Evolutionary conservation across 2,113 vertebrate genomes (phyloP), one percentile per base, ranked within the genome.

Genomic region (Sisor rabdophorus): DNA sequence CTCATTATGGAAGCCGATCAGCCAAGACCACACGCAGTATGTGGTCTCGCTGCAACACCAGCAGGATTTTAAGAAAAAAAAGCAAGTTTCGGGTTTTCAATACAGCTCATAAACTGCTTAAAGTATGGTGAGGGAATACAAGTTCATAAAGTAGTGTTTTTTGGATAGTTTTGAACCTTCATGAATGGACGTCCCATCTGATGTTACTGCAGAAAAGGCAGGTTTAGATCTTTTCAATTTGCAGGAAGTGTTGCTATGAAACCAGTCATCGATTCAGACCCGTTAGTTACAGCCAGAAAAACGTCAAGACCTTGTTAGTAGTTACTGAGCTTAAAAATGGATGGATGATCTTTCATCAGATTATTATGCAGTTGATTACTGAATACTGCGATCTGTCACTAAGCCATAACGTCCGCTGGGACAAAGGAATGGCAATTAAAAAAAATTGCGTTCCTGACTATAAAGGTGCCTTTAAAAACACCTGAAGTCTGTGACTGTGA

Each of bases 1-100:
- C 36, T 63, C 58, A 53, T 75, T 70, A 81, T 26, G 30, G 60
- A 48, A 71, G 64, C 22, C 20, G 55, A 75, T 80, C 75, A 78
- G 58, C 72, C 67, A 79, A 69, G 44, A 75, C 58, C 56, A 32
- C 40, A 36, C 58, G 67, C 54, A 28, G 70, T 32, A 52, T 26
- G 68, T 19, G 40, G 53, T 30, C 40, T 17, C 20, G 32, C 71
- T 60, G 30, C 55, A 60, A 12, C 1, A 16, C 56, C 17, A 10
- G 22, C 36, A 60, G 36, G 56, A 52, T 55, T 71, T n/a, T 26
- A 28, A 68, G 4, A 47, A 3, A 50, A 30, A 7, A 30, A 60
- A 28, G 15, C 47, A 22, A 12, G 11, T 32, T 32, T 56, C 22
- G 50, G 65, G 15, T 50, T 28, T 68, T n/a, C 24, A 3, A 11